Percentiles rank a stretch among this genome's conserved stretches.
Conservation (phyloP, 1,140 invertebrate genomes). For the Drosophila carrolli region DNA sequence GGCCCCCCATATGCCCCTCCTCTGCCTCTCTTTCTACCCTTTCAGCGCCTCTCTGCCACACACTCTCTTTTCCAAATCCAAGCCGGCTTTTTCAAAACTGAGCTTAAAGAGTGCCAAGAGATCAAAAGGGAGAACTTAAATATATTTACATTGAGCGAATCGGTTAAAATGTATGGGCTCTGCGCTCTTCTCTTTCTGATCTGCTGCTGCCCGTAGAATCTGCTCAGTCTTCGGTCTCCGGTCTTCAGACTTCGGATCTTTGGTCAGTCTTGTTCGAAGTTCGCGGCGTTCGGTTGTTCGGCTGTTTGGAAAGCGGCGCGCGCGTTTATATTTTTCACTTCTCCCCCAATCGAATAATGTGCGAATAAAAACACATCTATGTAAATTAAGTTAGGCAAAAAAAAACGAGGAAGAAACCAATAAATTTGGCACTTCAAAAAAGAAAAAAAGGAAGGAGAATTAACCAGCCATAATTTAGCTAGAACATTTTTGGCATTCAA, state of each 20-base stretch:
- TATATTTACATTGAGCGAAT: constrained; percentile 44
- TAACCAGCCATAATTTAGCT: constrained; percentile 42
- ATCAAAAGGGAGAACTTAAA: constrained; percentile 1
- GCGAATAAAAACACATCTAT: constrained; percentile 51
- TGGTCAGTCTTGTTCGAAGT: constrained; percentile 77
- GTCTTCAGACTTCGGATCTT: constrained; percentile 32
- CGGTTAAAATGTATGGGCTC: constrained; percentile 45
- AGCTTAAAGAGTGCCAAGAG: constrained; percentile 56
- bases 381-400: constrained; percentile 30
- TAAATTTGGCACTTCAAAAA: constrained; percentile 36
- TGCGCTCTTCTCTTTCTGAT: constrained; percentile 15
- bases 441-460: constrained; percentile 5
- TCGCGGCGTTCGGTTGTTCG: constrained; percentile 77
- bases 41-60: background rate
- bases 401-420: constrained; percentile 1
- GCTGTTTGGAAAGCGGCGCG: constrained; percentile 54
- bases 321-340: constrained; percentile 35
- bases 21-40: background rate
- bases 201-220: constrained; percentile 31
- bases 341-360: constrained; percentile 25
- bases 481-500: constrained; percentile 39
- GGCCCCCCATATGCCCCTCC: constrained; percentile 5
- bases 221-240: constrained; percentile 35
- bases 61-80: constrained; percentile 7
- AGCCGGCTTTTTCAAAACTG: constrained; percentile 62